Conservation (phyloP, 2,888 invertebrate genomes). For the Lasioglossum villosulum region DNA sequence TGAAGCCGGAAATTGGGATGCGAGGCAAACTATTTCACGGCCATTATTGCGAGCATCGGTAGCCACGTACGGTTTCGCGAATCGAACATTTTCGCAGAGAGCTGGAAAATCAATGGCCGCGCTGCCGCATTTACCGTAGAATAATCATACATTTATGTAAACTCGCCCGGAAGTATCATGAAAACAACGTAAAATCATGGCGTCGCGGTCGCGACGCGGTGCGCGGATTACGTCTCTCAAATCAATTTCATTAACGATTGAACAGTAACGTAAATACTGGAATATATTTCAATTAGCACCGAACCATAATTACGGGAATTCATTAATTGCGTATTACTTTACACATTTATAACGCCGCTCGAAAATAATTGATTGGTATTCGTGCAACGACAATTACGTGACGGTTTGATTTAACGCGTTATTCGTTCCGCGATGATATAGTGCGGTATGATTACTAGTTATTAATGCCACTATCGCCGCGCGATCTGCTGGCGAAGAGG, state of each 20-base stretch:
- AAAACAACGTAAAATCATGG: conserved; percentile 24
- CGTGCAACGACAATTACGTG: conserved; percentile 35
- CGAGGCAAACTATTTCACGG: not conserved
- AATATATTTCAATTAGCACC: conserved; percentile 53
- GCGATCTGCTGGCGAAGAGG: not conserved
- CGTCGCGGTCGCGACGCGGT: conserved; percentile 23
- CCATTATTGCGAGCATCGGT: not conserved
- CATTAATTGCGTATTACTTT: conserved; percentile 49
- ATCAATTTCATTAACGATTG: conserved; percentile 56
- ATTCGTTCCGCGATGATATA: not conserved
- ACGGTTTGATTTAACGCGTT: conserved; percentile 36
- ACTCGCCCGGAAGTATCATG: conserved; percentile 24
- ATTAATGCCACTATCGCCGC: not conserved
- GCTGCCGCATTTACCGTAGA: not conserved
- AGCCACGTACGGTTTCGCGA: not conserved
- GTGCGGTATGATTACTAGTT: not conserved
- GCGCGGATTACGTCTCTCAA: conserved; percentile 40
- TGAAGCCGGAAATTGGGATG: not conserved
- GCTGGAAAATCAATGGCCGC: conserved; percentile 9
- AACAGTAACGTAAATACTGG: conserved; percentile 40
- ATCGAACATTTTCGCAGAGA: conserved; percentile 1
- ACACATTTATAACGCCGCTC: conserved; percentile 43
- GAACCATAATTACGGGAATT: conserved; percentile 48
- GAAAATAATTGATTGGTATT: conserved; percentile 51
- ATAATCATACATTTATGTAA: conserved; percentile 25